Evolutionary conservation across 2,888 invertebrate genomes (phyloP).

Genomic region (Caenorhabditis japonica): DNA sequence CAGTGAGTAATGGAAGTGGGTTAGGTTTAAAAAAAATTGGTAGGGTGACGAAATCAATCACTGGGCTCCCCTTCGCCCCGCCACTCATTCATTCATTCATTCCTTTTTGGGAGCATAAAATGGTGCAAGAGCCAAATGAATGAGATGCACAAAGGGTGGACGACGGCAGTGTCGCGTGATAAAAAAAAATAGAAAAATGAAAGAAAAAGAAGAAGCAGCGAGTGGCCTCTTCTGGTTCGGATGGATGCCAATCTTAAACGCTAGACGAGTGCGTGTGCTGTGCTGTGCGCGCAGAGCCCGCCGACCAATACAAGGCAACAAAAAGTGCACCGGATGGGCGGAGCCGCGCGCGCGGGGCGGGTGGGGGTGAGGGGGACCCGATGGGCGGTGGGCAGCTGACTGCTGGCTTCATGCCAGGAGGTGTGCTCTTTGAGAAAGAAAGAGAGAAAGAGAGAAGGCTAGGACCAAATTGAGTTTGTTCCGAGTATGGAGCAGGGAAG

Average conservation of each 20-base stretch:
- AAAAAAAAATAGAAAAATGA: slow-evolving; percentile 8
- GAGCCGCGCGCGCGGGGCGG: slow-evolving; percentile 16
- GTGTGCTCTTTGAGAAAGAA: slow-evolving; percentile 12
- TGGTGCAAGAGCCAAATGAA: slow-evolving; percentile 1
- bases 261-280: slow-evolving; percentile 19
- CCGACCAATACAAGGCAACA: slow-evolving; percentile 22
- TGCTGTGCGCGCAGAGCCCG: slow-evolving; percentile 12
- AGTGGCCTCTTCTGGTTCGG: slow-evolving; percentile 8
- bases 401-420: slow-evolving; percentile 55
- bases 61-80: too few relatives aligned
- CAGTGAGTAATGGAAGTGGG: slow-evolving; percentile 31
- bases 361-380: too few relatives aligned
- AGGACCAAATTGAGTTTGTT: slow-evolving; percentile 45
- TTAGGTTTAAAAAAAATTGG: slow-evolving; percentile 17
- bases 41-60: slow-evolving; percentile 27
- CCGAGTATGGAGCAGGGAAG: slow-evolving; percentile 24
- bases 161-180: slow-evolving; percentile 43
- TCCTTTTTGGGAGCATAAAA: too few relatives aligned
- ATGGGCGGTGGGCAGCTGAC: too few relatives aligned
- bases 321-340: slow-evolving; percentile 50
- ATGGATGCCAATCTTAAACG: slow-evolving; percentile 34
- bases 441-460: slow-evolving; percentile 2
- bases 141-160: slow-evolving; percentile 14
- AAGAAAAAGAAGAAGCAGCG: slow-evolving; percentile 4
- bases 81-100: too few relatives aligned